Evolutionary conservation across 1,140 invertebrate genomes (phyloP).

Genomic region (Cheumatopsyche charites): DNA sequence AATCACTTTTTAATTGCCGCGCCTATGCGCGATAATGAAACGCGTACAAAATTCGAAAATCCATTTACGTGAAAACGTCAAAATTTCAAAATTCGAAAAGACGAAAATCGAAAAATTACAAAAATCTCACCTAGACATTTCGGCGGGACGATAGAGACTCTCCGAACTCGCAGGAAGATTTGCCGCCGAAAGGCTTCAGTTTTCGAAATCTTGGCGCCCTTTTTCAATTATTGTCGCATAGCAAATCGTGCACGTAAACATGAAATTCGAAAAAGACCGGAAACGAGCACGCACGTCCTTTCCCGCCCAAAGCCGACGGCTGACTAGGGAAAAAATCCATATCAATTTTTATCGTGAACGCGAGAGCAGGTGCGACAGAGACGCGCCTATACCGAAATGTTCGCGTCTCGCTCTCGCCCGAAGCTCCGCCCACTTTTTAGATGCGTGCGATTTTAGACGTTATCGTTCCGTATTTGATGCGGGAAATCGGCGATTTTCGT

Average conservation of each 20-base stretch:
- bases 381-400: slow-evolving; percentile 10
- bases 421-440: slow-evolving; percentile 23
- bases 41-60: neutral
- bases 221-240: slow-evolving; percentile 20
- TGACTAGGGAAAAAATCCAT: slow-evolving; percentile 48
- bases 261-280: neutral
- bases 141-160: no score
- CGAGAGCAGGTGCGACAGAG: slow-evolving; percentile 23
- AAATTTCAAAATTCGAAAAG: no score
- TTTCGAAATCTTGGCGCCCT: no score
- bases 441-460: neutral
- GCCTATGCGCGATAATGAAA: slow-evolving; percentile 5
- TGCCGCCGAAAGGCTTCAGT: no score
- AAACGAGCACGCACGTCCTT: slow-evolving; percentile 7
- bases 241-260: slow-evolving; percentile 17
- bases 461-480: neutral
- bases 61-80: neutral
- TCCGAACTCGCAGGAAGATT: neutral
- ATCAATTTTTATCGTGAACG: slow-evolving; percentile 44
- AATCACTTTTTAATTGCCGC: slow-evolving; percentile 34
- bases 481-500: neutral
- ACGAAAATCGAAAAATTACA: no score
- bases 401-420: slow-evolving; percentile 24
- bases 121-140: slow-evolving; percentile 17
- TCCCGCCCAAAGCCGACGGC: slow-evolving; percentile 35